Base-by-base conservation (phyloP, 2,888 invertebrate species). In the Brenthis daphne region DNA sequence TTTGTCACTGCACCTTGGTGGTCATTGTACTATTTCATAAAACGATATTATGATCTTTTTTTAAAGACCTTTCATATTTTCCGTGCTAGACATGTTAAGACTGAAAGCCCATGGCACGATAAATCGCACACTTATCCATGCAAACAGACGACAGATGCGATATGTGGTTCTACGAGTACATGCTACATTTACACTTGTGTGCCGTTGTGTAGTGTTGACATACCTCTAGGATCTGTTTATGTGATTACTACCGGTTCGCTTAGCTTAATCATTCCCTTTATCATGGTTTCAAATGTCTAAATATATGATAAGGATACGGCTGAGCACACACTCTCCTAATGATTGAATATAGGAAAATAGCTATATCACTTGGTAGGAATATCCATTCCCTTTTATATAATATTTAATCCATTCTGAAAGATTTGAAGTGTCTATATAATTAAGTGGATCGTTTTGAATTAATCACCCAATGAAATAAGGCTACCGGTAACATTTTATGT, bases 191-290 rank as follows among this genome's bases (percentile, higher is more conserved):
- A 75, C 77, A 75, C 75, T 77, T 79, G 80, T 82, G 80, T 79
- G 77, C 72, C 65, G 75, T 64, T 43, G 51, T 68, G 65, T 67
- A 47, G 71, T 86, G 84, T 87, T 87, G 84, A 85, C 85, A 81
- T 75, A 76, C 72, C 75, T 73, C 70, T 73, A 75, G 81, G 79
- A 79, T 81, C 82, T 86, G 84, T 85, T 85, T 80, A 79, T 82
- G 82, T 87, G 85, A 89, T 90, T 86, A 88, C 77, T 61, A 64
- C 70, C 70, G 77, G 79, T 80, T 82, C 80, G 80, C 85, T 82
- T 80, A 81, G 81, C 81, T 90, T 87, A 87, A 85, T 84, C 85
- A 92, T 90, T 90, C 90, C 79, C 88, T 90, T 89, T 90, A 85
- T 83, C 79, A 71, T 60, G 54, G 58, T 51, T 37, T 63, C 66